A percentile compares a stretch with the other conserved stretches of the same genome.
Evolutionary conservation across 1,140 invertebrate species (phyloP).

Genomic region (Rhizoglyphus robini): DNA sequence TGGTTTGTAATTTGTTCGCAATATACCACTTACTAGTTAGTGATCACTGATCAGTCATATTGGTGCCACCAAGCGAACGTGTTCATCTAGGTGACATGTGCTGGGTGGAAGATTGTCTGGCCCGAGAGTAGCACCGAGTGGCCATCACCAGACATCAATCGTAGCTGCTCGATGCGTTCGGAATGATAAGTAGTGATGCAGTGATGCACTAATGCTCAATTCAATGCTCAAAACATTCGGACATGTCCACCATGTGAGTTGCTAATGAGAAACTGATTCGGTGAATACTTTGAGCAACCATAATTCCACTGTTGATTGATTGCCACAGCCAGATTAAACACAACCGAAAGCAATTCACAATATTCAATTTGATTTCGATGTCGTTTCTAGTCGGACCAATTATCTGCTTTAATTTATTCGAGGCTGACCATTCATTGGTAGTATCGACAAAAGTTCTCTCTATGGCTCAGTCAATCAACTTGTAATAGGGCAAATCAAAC

Average conservation of each 20-base stretch:
- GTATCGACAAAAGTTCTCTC: too few relatives aligned
- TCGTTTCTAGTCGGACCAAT: too few relatives aligned
- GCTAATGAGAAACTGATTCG: background rate
- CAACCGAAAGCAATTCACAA: background rate
- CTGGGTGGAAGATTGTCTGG: background rate
- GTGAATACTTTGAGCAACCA: background rate
- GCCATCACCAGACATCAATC: too few relatives aligned
- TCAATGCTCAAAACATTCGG: background rate
- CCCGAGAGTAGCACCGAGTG: too few relatives aligned
- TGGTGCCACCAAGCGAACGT: background rate
- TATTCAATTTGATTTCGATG: background rate
- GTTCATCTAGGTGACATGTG: background rate
- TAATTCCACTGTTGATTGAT: constrained; percentile 14
- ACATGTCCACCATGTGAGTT: background rate
- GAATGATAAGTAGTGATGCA: background rate
- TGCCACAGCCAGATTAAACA: too few relatives aligned
- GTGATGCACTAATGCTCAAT: background rate
- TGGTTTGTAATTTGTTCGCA: background rate
- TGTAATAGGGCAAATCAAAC: too few relatives aligned
- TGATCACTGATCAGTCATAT: background rate
- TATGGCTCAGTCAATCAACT: too few relatives aligned
- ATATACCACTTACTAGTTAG: background rate
- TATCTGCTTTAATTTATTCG: too few relatives aligned
- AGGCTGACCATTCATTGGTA: too few relatives aligned
- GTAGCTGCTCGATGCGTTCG: background rate